Evolutionary conservation across 1,140 invertebrate genomes (phyloP), one percentile per base, ranked within the genome.

Genomic region (Drosophila tropicalis): DNA sequence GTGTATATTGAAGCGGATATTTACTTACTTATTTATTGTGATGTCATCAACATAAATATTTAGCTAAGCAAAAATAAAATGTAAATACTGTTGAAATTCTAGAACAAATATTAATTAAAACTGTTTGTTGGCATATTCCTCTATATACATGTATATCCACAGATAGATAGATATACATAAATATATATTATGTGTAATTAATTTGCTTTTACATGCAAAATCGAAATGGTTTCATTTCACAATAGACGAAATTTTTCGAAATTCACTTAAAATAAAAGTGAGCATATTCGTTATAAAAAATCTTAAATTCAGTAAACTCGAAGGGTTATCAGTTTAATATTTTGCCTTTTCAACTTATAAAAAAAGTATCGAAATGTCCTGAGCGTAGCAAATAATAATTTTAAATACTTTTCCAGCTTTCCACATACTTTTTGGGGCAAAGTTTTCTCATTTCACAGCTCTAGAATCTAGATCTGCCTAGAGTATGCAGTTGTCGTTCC

Each of bases 21-120:
- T 51, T 51, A 22, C 44, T 51, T 47, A 47, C 7, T 17, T 47
- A 47, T 47, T 47, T 51, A 51, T n/a, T 19, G 9, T 47, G 44
- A 19, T 47, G 44, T 47, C 44, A 47, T 32, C 39, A 47, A 13
- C 39, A 70, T 60, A 76, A 75, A 74, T 77, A 85, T 85, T 73
- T 70, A 70, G 73, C 72, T 72, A 83, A 83, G 81, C 62, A 70
- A 67, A 67, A 54, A 62, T 36, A 56, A 72, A 44, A 75, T 65
- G 68, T 71, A 76, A 70, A 72, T 75, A 57, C 44, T 60, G 55
- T 69, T 63, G 69, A 76, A 81, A 69, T 72, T 25, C 6, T 40
- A 64, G 63, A 67, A 72, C 75, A 79, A 86, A 85, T 79, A 85
- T 86, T 86, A 85, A 85, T 86, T 85, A 70, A 67, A 78, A 79